These are phyloP conservation scores for Zhuqinia jingwanae DNA, from an alignment of 2,888 invertebrate species.

Conservation along the genomic window DNA sequence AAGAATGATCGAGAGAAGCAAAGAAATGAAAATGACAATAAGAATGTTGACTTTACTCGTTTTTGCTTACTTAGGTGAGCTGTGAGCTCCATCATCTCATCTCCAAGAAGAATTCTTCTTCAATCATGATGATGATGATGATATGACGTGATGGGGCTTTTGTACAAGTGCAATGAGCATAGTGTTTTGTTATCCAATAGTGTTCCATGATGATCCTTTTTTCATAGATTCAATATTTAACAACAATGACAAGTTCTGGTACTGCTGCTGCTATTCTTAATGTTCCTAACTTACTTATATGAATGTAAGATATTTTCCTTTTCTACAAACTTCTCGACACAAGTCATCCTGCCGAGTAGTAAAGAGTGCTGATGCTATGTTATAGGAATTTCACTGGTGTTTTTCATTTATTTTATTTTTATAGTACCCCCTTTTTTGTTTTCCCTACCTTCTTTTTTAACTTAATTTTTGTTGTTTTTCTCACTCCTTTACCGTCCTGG, in stretches of 20 bases:
- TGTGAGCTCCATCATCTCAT: constrained; percentile 2
- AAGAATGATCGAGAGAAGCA: not conserved
- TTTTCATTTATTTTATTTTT: constrained; percentile 5
- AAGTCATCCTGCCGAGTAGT: not conserved
- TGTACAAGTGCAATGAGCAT: not conserved
- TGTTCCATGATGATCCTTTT: not conserved
- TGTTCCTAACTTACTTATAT: not conserved
- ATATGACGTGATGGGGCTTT: not conserved
- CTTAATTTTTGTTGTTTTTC: not conserved
- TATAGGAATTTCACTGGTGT: not conserved
- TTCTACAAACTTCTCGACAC: not conserved
- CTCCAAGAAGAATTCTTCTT: not conserved
- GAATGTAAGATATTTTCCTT: not conserved
- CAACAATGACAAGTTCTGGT: not conserved
- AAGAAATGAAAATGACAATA: constrained; percentile 40
- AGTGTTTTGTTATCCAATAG: not conserved
- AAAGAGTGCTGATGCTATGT: not conserved
- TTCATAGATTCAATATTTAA: constrained; percentile 21
- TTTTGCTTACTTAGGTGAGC: not conserved
- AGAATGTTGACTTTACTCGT: constrained; percentile 37
- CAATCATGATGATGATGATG: not conserved
- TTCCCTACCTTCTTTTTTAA: not conserved
- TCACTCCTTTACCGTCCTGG: not conserved
- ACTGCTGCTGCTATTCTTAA: not conserved
- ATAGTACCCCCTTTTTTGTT: not conserved